Evolutionary conservation across 1,140 invertebrate genomes (phyloP), one percentile per base, ranked within the genome.

Genomic region (Rhopalosiphum maidis): DNA sequence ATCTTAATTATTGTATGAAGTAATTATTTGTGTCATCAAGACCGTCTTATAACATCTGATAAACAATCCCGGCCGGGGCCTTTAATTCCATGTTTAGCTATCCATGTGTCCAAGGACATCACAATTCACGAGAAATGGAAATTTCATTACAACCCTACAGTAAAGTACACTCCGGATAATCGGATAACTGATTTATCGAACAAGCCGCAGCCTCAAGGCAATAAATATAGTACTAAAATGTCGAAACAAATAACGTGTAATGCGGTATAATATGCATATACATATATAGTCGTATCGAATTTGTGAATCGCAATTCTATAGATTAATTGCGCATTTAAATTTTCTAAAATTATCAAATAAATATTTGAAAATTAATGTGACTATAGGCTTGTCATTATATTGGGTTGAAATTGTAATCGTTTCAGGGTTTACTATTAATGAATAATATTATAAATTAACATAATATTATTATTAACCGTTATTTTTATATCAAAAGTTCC

Each of bases 111-210:
- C n/a, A 23, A 54, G n/a, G 30, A 35, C n/a, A 54, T 54, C 46
- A 48, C 46, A 9, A 54, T 21, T 54, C 46, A 21, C n/a, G 30
- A 54, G 48, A 54, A 35, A 88, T 54, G 48, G n/a, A 51, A 88
- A 88, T 88, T 88, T 88, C 46, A 88, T 88, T 51, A 25, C 30
- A 15, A 87, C 86, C 86, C 86, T 18, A n/a, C 60, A 77, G 30
- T 35, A 48, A 87, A 88, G 87, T 51, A 88, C 48, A 43, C 15
- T 88, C 35, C 21, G 46, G 48, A 88, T 88, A 88, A 88, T 88
- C 87, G 46, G 87, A 88, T 88, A 88, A 88, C 46, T 54, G 48
- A 88, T 35, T 88, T 51, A 77, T 21, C n/a, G 48, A 88, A 88
- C 87, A 88, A 35, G 48, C 43, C 85, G 1, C 25, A n/a, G 37